A percentile compares a stretch with the other conserved stretches of the same genome.
phyloP scores from a whole-genome alignment of 1,140 invertebrate genomes.

The Chironomus striatipennis region DNA sequence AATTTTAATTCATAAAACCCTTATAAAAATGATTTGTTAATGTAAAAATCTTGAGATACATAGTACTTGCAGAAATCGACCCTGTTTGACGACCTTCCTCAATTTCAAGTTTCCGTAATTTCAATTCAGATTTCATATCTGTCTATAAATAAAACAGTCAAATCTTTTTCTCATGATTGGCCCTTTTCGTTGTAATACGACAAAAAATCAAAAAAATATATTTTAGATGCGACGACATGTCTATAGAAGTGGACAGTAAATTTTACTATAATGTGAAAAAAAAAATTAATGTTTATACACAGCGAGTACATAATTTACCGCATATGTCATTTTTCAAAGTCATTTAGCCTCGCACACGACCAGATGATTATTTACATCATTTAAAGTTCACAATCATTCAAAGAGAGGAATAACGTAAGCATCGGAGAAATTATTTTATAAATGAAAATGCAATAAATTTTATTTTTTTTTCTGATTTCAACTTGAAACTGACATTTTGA shows the following conservation, averaged over 20 bases:
- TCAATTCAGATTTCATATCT: background rate
- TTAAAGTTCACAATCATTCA: too few species aligned
- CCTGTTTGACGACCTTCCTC: conserved; percentile 10
- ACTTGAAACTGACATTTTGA: too few species aligned
- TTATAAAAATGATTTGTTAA: too few species aligned
- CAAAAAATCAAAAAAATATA: too few species aligned
- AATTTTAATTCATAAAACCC: too few species aligned
- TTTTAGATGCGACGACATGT: too few species aligned
- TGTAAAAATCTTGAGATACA: too few species aligned
- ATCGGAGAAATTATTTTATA: background rate
- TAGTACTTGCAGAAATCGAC: too few species aligned
- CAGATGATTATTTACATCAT: background rate
- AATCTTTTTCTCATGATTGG: background rate
- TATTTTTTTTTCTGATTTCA: too few species aligned
- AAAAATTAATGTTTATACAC: too few species aligned
- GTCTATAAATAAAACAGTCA: background rate
- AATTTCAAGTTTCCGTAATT: background rate
- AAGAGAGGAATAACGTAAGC: background rate
- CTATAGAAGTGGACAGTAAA: too few species aligned
- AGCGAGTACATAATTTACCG: background rate
- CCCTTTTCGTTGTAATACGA: background rate
- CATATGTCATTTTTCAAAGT: background rate
- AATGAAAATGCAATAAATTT: conserved; percentile 3
- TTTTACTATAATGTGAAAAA: too few species aligned
- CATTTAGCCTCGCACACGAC: background rate